These are phyloP conservation scores for Carabus problematicus DNA, from an alignment of 2,888 invertebrate genomes.

Conservation along the genomic window DNA sequence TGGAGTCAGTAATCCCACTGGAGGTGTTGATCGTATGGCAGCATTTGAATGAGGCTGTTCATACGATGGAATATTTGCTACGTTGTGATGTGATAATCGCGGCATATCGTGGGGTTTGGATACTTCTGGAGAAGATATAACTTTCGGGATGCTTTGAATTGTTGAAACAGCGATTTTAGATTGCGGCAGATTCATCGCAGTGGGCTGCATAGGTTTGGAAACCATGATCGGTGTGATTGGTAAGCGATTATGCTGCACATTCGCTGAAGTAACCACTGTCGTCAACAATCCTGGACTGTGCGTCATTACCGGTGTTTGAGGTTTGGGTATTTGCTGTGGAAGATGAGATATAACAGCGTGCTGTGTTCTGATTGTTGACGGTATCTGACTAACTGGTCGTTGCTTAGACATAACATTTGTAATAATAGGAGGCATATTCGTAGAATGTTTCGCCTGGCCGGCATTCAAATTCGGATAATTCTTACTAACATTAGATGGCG, in stretches of 20 bases:
- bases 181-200: constrained; percentile 59
- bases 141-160: constrained; percentile 52
- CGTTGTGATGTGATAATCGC: constrained; percentile 56
- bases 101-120: constrained; percentile 54
- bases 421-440: constrained; percentile 38
- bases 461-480: constrained; percentile 19
- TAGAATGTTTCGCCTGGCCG: constrained; percentile 44
- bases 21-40: constrained; percentile 22
- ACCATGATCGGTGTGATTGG: constrained; percentile 67
- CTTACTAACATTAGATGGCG: constrained; percentile 16
- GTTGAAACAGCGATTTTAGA: constrained; percentile 51
- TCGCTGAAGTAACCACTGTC: constrained; percentile 53
- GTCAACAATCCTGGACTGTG: constrained; percentile 30
- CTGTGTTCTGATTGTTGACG: constrained; percentile 20
- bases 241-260: constrained; percentile 63
- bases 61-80: constrained; percentile 47
- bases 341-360: constrained; percentile 42
- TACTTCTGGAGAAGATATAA: constrained; percentile 51
- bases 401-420: constrained; percentile 29
- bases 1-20: constrained; percentile 12
- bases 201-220: constrained; percentile 65
- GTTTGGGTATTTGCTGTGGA: constrained; percentile 14
- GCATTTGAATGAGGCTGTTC: constrained; percentile 46
- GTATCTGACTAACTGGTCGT: constrained; percentile 31
- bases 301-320: constrained; percentile 36